phyloP scores from a whole-genome alignment of 2,888 invertebrate species.

The Fragum fragum region DNA sequence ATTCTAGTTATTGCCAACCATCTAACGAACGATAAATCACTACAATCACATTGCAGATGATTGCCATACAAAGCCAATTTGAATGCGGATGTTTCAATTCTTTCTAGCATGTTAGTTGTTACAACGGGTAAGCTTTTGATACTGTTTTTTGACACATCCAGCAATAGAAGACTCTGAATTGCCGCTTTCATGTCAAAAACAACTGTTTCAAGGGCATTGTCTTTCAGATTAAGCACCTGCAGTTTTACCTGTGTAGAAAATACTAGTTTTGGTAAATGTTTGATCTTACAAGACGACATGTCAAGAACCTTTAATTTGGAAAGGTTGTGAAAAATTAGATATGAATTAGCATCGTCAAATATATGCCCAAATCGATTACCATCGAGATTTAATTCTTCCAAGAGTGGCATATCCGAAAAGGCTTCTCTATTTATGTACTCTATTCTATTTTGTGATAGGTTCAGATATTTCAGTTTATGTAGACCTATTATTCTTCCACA shows the following conservation, averaged over 20 bases:
- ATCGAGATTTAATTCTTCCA: conserved; percentile 26
- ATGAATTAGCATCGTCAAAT: neutral
- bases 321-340: conserved; percentile 28
- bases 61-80: conserved; percentile 25
- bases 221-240: conserved; percentile 8
- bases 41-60: conserved; percentile 32
- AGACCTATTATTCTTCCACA: conserved; percentile 39
- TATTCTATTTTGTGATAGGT: conserved; percentile 35
- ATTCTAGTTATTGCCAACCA: conserved; percentile 40
- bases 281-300: conserved; percentile 33
- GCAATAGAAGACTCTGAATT: conserved; percentile 7
- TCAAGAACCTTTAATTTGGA: conserved; percentile 14
- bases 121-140: conserved; percentile 23
- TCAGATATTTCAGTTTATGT: conserved; percentile 14
- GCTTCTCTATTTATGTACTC: conserved; percentile 17
- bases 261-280: conserved; percentile 32
- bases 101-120: conserved; percentile 31
- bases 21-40: conserved; percentile 14
- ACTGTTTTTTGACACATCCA: conserved; percentile 43
- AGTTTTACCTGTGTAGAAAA: conserved; percentile 27
- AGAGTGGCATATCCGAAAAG: conserved; percentile 30
- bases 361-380: conserved; percentile 35
- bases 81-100: neutral
- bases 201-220: conserved; percentile 34
- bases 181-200: conserved; percentile 18